Evolutionary conservation across 2,797 vertebrate genomes (phyloP).

Genomic region (Natrix natrix): DNA sequence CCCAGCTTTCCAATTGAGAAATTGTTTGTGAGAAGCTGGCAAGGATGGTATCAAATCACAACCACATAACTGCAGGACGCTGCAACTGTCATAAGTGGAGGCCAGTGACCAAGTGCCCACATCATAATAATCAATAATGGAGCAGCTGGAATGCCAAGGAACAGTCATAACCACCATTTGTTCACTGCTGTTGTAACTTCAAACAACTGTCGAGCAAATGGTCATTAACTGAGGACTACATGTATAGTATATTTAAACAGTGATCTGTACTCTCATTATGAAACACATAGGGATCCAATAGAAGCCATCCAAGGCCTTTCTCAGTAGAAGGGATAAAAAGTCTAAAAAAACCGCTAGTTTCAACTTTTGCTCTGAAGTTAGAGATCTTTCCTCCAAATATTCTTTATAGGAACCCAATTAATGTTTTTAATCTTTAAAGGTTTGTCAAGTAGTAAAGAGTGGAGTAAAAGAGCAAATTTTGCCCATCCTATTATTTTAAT

Average conservation of each 20-base stretch:
- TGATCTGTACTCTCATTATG: not conserved
- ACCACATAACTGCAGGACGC: not conserved
- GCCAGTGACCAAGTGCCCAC: not conserved
- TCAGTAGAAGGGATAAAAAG: not conserved
- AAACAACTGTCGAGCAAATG: not conserved
- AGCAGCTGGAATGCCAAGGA: not conserved
- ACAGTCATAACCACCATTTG: not conserved
- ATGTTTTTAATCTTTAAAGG: not conserved
- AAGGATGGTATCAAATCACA: not conserved
- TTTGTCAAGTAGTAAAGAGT: not conserved
- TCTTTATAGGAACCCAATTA: not conserved
- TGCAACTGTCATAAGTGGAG: not conserved
- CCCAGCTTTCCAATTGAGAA: not conserved
- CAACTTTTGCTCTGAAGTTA: not conserved
- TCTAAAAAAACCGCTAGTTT: not conserved
- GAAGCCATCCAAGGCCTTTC: not conserved
- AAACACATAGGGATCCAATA: not conserved
- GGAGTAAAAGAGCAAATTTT: not conserved
- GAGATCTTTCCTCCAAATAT: not conserved
- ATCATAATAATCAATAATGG: not conserved
- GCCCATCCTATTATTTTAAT: not conserved
- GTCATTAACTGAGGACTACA: not conserved
- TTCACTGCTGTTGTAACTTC: not conserved
- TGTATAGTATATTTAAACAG: not conserved
- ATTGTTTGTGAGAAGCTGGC: not conserved